Evolutionary conservation across 2,888 invertebrate species (phyloP).

Genomic region (Criorhina ranunculi): DNA sequence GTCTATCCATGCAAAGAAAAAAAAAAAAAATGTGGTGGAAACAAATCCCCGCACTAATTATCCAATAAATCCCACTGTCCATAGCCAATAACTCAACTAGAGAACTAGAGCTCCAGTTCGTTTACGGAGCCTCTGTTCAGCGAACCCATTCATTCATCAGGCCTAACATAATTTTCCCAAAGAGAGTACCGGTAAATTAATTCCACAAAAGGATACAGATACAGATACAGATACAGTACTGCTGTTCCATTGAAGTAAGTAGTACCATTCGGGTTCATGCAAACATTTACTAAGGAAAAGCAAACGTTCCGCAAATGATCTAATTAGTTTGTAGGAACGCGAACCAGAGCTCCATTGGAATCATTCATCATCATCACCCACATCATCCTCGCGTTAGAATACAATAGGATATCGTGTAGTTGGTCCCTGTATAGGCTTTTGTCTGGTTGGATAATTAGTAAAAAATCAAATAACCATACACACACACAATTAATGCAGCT

Average conservation of each 20-base stretch:
- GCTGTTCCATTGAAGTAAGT: constrained; percentile 12
- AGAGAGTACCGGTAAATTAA: constrained; percentile 57
- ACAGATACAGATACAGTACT: background rate
- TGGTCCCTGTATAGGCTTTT: background rate
- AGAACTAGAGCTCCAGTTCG: constrained; percentile 25
- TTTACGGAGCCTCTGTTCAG: constrained; percentile 7
- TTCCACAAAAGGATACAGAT: constrained; percentile 38
- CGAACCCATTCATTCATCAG: constrained; percentile 42
- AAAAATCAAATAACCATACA: background rate
- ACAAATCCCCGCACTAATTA: constrained; percentile 66
- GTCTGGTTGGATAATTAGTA: constrained; percentile 1
- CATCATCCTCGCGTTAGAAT: constrained; percentile 10
- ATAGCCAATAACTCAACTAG: constrained; percentile 48
- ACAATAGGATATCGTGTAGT: background rate
- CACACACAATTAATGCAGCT: constrained; percentile 13
- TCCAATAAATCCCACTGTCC: constrained; percentile 63
- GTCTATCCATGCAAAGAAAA: constrained; percentile 8
- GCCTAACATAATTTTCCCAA: constrained; percentile 62
- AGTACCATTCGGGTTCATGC: constrained; percentile 36
- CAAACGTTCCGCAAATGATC: constrained; percentile 70
- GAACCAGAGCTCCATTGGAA: constrained; percentile 27
- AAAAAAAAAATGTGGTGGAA: background rate
- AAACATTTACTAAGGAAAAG: constrained; percentile 62
- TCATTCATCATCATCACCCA: constrained; percentile 63
- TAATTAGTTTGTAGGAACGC: constrained; percentile 63